Base-by-base conservation (phyloP, 2,888 invertebrate species). In the Platycheirus albimanus region DNA sequence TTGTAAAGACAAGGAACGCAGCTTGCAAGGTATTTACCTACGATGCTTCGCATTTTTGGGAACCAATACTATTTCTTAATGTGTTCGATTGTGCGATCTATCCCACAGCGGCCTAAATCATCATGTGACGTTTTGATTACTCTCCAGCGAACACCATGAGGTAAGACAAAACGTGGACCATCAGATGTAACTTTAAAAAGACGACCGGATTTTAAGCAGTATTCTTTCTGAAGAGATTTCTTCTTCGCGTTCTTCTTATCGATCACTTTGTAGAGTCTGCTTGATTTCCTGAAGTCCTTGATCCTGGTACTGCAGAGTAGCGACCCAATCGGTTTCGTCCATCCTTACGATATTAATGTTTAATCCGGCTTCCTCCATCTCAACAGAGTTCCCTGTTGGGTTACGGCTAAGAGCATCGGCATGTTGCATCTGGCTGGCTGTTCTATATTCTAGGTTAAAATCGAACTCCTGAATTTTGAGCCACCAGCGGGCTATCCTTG, bases 1-100 rank as follows among this genome's bases (percentile, higher is more conserved):
- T n/a, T n/a, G n/a, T n/a, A n/a, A n/a, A n/a, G n/a, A n/a, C 83
- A 83, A 13, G 66, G 72, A 13, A 83, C 45, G 20, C 85, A 83
- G 6, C 74, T 69, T 38, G 20, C 33, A 0, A 85, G 19, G 28
- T 81, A 81, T 33, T 84, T 81, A 13, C 30, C n/a, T 5, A 84
- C 78, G n/a, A n/a, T n/a, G n/a, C n/a, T n/a, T n/a, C n/a, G n/a
- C n/a, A n/a, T n/a, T n/a, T n/a, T n/a, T n/a, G n/a, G n/a, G n/a
- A n/a, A n/a, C n/a, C n/a, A n/a, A n/a, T n/a, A n/a, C n/a, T n/a
- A n/a, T n/a, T n/a, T n/a, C n/a, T n/a, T n/a, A n/a, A n/a, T n/a
- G n/a, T n/a, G n/a, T n/a, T n/a, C n/a, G n/a, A n/a, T n/a, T n/a
- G n/a, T n/a, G n/a, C n/a, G n/a, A n/a, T n/a, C n/a, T n/a, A n/a